Evolutionary conservation across 1,140 invertebrate genomes (phyloP), one percentile per base, ranked within the genome.

Genomic region (Drosophila mojavensis): DNA sequence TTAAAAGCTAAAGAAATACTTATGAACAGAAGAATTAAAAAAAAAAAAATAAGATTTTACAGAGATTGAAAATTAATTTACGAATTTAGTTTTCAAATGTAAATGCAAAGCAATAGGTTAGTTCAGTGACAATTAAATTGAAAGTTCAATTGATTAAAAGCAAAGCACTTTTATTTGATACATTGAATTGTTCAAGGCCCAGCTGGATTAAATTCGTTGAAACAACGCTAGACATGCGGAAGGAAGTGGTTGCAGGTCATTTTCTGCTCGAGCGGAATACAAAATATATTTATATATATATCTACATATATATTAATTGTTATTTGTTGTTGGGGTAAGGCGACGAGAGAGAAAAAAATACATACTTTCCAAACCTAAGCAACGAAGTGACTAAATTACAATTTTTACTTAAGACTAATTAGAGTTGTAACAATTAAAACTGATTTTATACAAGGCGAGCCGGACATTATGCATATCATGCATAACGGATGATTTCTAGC

Each of bases 351-450:
- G n/a, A 30, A 47, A 36, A 24, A n/a, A n/a, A 36, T 7, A 39
- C 10, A 54, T 53, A 68, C 28, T 39, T 54, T 72, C 56, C 59
- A 63, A 84, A 61, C 66, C 65, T 85, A 84, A 78, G 70, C 81
- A 85, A 85, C 82, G 62, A 71, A 86, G 66, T 86, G 68, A 75
- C 79, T 81, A 85, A 84, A 84, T 79, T 88, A 86, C 79, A 80
- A 33, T 74, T 43, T 54, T 36, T 58, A 70, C 68, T 67, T 84
- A 85, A 67, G 26, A 50, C 79, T 86, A 86, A 74, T 59, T 81
- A 65, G 62, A 85, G 63, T 72, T 39, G 63, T 82, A 86, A 86
- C 82, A 88, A 82, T 86, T 79, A 86, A 85, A 79, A 79, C 86
- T 84, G 73, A 79, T 88, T 86, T 86, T 73, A 39, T 88, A 86